Evolutionary conservation across 2,797 vertebrate species (phyloP), one percentile per base, ranked within the genome.

Genomic region (Gouania willdenowi): DNA sequence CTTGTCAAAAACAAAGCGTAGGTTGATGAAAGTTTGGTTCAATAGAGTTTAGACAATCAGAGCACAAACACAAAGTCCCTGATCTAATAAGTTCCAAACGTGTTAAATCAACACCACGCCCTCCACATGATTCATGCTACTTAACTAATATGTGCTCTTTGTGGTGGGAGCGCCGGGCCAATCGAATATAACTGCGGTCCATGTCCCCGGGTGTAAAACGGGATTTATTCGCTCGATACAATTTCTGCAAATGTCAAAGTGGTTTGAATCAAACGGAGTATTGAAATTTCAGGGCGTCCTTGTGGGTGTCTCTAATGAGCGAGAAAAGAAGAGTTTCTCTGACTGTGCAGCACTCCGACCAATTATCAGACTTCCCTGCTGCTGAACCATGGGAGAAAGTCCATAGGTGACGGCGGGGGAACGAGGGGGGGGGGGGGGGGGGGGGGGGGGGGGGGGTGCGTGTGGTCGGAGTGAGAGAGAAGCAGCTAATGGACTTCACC

Each of bases 361-460:
- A 86, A 83, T 84, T 84, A 84, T 73, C 77, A 77, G 79, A 66
- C 81, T 77, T 82, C 72, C 81, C 82, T 62, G 74, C 79, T 82
- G 81, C 70, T 81, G 77, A 82, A 60, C 75, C 66, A 56, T 67
- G 76, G 78, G 78, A 76, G 66, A 66, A 70, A 80, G 82, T 83
- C 75, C 71, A 76, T 71, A 79, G 82, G 79, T 82, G 71, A 79
- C 52, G 66, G 66, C 7, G 57, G 53, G 33, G 43, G 62, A 44
- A n/a, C 7, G 30, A 30, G 52, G 45, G 48, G 42, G 35, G 35
- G 58, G 39, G 51, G 44, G 55, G 29, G 54, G 71, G 63, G 71
- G 73, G 75, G 56, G 71, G 66, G 46, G 67, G 72, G 67, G 73
- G 60, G 57, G 75, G 74, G 54, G n/a, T n/a, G 39, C 51, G 44